Evolutionary conservation across 2,113 vertebrate species (phyloP), one percentile per base, ranked within the genome.

Genomic region (Malaclemys terrapin): DNA sequence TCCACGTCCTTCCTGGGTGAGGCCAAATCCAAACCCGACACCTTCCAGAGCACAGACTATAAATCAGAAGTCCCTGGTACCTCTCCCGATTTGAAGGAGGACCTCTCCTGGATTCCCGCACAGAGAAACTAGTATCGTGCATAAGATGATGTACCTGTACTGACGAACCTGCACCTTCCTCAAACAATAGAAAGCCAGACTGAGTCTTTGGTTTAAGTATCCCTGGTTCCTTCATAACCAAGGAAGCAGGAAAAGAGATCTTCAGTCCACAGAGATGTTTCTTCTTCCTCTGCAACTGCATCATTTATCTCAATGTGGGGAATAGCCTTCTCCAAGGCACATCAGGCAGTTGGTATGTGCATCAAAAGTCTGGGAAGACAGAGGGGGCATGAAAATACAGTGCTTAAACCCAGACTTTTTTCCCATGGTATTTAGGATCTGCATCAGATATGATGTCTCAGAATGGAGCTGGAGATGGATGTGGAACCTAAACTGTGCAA

Each of bases 11-110:
- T 92, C n/a, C 62, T 85, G 38, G 76, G 72, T 3, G 88, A 82
- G 22, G 69, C 16, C 31, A 96, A 89, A 78, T 45, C n/a, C 47
- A 86, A 84, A 87, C n/a, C 92, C 84, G 27, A 75, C 86, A 93
- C 56, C 35, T 38, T 84, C 24, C 76, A 45, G 17, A 38, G 8
- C 35, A 10, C 65, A 72, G n/a, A 38, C 8, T n/a, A 19, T 72
- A 72, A 72, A 72, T 72, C 65, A 72, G 65, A 3, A 72, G 7
- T 38, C 13, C 8, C 35, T 10, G 19, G 35, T 72, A 72, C n/a
- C 16, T 20, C 65, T 72, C 35, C 16, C 4, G 29, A 88, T 76
- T 95, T 91, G 54, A 1, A 91, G 84, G 79, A 42, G 25, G 24
- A 24, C 7, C 93, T 82, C 47, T 1, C 88, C 11, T 78, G 88